A percentile compares a stretch with the other conserved stretches of the same genome.
Evolutionary conservation across 2,888 invertebrate species (phyloP).

Genomic region (Polyommatus iphigenia): DNA sequence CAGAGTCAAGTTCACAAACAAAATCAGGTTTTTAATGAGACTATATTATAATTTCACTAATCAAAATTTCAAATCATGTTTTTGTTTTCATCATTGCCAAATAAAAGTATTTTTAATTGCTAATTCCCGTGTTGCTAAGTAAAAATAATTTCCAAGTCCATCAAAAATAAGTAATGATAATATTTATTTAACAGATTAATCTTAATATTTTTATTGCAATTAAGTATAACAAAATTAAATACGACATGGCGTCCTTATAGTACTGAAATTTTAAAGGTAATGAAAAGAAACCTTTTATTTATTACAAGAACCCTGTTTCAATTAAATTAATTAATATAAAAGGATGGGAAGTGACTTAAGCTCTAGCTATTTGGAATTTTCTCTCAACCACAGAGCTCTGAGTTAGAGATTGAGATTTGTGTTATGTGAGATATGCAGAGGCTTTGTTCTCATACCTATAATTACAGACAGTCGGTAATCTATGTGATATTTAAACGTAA

Average conservation of each 20-base stretch:
- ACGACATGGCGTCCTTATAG: too few species aligned
- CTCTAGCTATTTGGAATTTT: too few species aligned
- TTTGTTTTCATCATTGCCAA: conserved; percentile 9
- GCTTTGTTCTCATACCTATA: too few species aligned
- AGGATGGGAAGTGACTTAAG: too few species aligned
- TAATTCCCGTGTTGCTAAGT: background rate
- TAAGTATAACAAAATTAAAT: background rate
- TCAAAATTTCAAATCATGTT: conserved; percentile 13
- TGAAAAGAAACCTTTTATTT: background rate
- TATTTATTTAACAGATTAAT: background rate
- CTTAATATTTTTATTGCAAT: background rate
- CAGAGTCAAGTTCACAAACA: conserved; percentile 3
- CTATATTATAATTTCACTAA: conserved; percentile 12
- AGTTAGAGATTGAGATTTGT: too few species aligned
- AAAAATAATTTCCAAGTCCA: background rate
- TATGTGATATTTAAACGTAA: too few species aligned
- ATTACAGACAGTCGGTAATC: too few species aligned
- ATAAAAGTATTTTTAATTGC: conserved; percentile 6
- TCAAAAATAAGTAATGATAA: background rate
- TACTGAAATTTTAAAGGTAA: too few species aligned
- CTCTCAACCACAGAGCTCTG: too few species aligned
- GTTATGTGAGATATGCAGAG: too few species aligned
- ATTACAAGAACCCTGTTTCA: too few species aligned
- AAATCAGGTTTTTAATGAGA: background rate
- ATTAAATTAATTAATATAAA: too few species aligned